These are phyloP conservation scores for Sander vitreus DNA, from an alignment of 2,113 vertebrate species.

Conservation along the genomic window DNA sequence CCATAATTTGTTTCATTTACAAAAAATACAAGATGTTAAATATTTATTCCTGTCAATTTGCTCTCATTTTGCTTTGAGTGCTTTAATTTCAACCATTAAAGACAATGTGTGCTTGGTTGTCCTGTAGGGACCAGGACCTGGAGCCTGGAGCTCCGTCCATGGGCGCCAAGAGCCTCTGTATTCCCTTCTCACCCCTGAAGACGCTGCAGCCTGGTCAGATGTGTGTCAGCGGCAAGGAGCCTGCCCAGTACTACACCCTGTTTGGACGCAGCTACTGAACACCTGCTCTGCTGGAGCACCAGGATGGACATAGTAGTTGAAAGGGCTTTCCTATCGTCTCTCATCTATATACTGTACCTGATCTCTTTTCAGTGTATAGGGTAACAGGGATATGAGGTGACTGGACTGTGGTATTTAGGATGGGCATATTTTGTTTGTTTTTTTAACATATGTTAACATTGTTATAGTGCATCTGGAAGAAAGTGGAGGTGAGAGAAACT, in stretches of 20 bases:
- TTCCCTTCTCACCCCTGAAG: slow-evolving; percentile 93
- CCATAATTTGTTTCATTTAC: background rate
- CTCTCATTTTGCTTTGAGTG: background rate
- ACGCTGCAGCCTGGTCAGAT: slow-evolving; percentile 87
- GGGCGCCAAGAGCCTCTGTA: slow-evolving; percentile 98
- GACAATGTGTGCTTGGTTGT: background rate
- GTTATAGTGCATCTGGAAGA: background rate
- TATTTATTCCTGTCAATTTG: background rate
- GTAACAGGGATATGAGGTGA: background rate
- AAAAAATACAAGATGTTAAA: background rate
- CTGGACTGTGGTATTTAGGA: slow-evolving; percentile 18
- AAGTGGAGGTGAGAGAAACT: background rate
- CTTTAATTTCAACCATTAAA: background rate
- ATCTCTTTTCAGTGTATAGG: slow-evolving; percentile 9
- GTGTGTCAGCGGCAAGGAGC: slow-evolving; percentile 91
- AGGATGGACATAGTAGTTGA: slow-evolving; percentile 6
- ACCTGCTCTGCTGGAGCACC: background rate
- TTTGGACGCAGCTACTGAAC: slow-evolving; percentile 96
- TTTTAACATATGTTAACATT: slow-evolving; percentile 19
- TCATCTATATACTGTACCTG: background rate
- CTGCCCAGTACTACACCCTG: slow-evolving; percentile 94
- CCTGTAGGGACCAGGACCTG: slow-evolving; percentile 93
- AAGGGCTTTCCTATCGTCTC: slow-evolving; percentile 48
- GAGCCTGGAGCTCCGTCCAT: slow-evolving; percentile 97
- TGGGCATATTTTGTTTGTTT: background rate